Evolutionary conservation across 2,797 vertebrate genomes (phyloP).

Genomic region (Sebastes dallii): DNA sequence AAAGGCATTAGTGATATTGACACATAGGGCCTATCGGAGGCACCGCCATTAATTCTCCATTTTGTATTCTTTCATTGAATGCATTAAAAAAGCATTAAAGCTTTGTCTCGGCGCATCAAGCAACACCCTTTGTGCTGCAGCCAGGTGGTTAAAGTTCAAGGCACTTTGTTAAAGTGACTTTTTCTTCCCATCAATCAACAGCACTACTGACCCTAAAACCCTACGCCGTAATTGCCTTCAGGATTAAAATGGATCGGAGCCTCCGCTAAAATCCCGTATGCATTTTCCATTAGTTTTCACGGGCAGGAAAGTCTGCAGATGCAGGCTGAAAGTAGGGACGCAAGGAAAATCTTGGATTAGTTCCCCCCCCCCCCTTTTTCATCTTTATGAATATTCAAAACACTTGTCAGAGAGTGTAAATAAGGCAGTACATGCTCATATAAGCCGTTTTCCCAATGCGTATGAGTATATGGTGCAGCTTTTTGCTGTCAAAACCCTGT

Average conservation of each 20-base stretch:
- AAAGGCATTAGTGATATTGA: slow-evolving; percentile 61
- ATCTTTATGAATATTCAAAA: slow-evolving; percentile 64
- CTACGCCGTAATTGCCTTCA: slow-evolving; percentile 82
- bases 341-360: slow-evolving; percentile 55
- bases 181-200: slow-evolving; percentile 82
- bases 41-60: slow-evolving; percentile 68
- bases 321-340: slow-evolving; percentile 47
- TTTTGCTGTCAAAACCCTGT: neutral
- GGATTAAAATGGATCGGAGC: slow-evolving; percentile 84
- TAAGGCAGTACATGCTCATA: slow-evolving; percentile 8
- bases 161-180: slow-evolving; percentile 80
- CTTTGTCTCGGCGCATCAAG: slow-evolving; percentile 55
- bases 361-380: neutral
- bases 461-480: neutral
- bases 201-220: slow-evolving; percentile 83
- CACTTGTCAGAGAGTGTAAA: slow-evolving; percentile 26
- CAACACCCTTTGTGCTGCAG: slow-evolving; percentile 62
- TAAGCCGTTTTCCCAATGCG: slow-evolving; percentile 25
- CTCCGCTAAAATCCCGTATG: slow-evolving; percentile 73
- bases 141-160: slow-evolving; percentile 77
- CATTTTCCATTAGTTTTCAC: slow-evolving; percentile 80
- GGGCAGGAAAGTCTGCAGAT: slow-evolving; percentile 71
- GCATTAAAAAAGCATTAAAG: slow-evolving; percentile 72
- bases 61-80: slow-evolving; percentile 64
- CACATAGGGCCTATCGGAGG: slow-evolving; percentile 54